A percentile compares a stretch with the other conserved stretches of the same genome.
These are phyloP conservation scores for Aratinga solstitialis DNA, from an alignment of 2,797 vertebrate genomes.

Conservation along the genomic window DNA sequence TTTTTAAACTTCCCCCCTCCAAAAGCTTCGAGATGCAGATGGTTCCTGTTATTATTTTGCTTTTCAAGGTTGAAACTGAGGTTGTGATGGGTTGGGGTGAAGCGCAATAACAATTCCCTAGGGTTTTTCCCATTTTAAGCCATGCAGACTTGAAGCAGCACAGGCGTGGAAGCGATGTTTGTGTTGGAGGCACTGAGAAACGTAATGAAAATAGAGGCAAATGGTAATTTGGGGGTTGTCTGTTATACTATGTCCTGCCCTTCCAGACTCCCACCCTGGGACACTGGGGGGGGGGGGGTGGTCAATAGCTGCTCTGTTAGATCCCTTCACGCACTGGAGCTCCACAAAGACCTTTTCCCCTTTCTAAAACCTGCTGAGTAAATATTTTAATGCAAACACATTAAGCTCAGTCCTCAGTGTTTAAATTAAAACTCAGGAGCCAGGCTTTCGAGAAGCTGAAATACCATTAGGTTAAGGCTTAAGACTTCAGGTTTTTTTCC, in stretches of 20 bases:
- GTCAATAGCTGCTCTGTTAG: not conserved
- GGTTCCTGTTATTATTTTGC: not conserved
- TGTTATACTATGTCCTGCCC: not conserved
- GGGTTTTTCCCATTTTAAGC: not conserved
- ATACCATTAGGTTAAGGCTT: slow-evolving; percentile 27
- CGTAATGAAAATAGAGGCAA: not conserved
- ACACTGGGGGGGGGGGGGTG: no score
- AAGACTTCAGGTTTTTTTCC: not conserved
- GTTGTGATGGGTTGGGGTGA: not conserved
- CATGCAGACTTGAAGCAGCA: not conserved
- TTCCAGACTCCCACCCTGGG: not conserved
- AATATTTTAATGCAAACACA: not conserved
- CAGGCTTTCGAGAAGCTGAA: not conserved
- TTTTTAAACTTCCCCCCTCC: not conserved
- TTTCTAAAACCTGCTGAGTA: not conserved
- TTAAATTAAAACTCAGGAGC: slow-evolving; percentile 14
- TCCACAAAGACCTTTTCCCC: not conserved
- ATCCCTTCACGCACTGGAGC: not conserved
- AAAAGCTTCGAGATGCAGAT: not conserved
- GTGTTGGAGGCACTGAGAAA: not conserved
- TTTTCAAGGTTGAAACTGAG: not conserved
- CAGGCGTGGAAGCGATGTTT: not conserved
- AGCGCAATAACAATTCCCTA: not conserved
- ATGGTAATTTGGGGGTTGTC: not conserved
- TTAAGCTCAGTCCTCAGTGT: not conserved